Base-by-base conservation (phyloP, 2,888 invertebrate species). In the Leptinotarsa tumamoca region DNA sequence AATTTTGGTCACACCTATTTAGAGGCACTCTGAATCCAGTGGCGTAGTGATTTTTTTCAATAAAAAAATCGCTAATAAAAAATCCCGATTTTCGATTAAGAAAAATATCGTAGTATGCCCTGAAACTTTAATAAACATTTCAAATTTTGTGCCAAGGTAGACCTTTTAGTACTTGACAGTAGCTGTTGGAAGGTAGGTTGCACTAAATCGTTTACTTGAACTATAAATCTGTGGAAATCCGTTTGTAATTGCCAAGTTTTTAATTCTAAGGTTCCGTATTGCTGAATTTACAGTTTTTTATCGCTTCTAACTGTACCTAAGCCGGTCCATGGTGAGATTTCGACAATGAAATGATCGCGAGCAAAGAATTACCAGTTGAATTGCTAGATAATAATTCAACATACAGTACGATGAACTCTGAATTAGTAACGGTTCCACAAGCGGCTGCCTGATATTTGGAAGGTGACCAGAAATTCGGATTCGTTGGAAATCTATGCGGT, bases 331-430 rank as follows among this genome's bases (percentile, higher is more conserved):
- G 4, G 14, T 15, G 51, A 67, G 17, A 58, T 50, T 69, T 33
- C 27, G 69, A 67, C 67, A 74, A 67, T 71, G 71, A 74, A 74
- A 58, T 61, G 63, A 51, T 71, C 17, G 71, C 51, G 17, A 70
- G 67, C 63, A 70, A 61, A 71, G 74, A 52, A 61, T 73, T 73
- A 56, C 70, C 58, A 74, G 71, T 56, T 71, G 52, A 67, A 74
- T 67, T 63, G 67, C 56, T 70, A 67, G 54, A 67, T 18, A 58
- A 61, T n/a, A 33, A 33, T 75, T 71, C 68, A 17, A 4, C 15
- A 21, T 52, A 7, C 23, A 49, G 74, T 68, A 71, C 74, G 71
- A 71, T 75, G 74, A 75, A 75, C 74, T 71, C 21, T 68, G 33
- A 63, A 63, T 18, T 43, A 15, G 33, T 63, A 71, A 71, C 71